Evolutionary conservation across 2,113 vertebrate species (phyloP), one percentile per base, ranked within the genome.

Genomic region (Symphodus melops): DNA sequence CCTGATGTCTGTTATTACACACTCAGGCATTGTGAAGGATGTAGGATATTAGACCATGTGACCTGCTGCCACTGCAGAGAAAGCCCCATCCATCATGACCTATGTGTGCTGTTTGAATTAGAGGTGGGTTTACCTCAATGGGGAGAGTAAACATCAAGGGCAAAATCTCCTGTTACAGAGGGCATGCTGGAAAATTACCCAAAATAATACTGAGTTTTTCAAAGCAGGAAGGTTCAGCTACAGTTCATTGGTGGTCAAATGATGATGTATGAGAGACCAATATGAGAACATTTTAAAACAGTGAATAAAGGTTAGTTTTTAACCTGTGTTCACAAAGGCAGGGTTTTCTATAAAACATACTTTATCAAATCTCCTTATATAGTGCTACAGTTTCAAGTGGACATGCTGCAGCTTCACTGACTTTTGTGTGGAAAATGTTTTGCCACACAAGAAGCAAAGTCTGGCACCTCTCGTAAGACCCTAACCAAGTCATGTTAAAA

Each of bases 11-110:
- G 72, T 85, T 85, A 82, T 83, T 79, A 77, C 76, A 84, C 63
- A 11, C 25, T 21, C n/a, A 51, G 55, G 56, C 74, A 60, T 64
- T 64, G 68, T 68, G 53, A 79, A 58, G 59, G 48, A 77, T 79
- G 62, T 46, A 33, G 51, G 79, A 85, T 88, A 86, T 89, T 85
- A 86, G 80, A 75, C 54, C 21, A 46, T 51, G 74, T 87, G 87
- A 88, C 83, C 83, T 68, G 52, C 81, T 90, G 88, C 79, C 83
- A 68, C 82, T 75, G 51, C 56, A 59, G 72, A 68, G 72, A 81
- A 58, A 81, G 77, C 74, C 14, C 75, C 86, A 91, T 94, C 79
- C 82, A 92, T 92, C 89, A 89, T 76, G 76, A 83, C 80, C 61
- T 52, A 19, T 33, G 59, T 68, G 62, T 81, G 67, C 72, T 62